phyloP scores from a whole-genome alignment of 2,113 vertebrate species.

The Salvator merianae region DNA sequence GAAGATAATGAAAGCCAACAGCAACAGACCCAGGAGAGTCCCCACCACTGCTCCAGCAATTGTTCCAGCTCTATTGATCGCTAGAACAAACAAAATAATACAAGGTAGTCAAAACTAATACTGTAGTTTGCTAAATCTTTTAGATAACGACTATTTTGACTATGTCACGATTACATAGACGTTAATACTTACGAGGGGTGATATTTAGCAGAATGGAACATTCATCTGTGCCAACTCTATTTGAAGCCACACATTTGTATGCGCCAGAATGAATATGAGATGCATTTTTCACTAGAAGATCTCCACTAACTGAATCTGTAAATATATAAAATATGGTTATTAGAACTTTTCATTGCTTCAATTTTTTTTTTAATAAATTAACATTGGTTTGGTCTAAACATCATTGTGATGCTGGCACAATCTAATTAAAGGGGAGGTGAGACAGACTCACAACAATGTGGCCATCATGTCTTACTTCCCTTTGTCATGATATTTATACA shows the following conservation, averaged over 20 bases:
- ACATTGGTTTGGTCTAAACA: no score
- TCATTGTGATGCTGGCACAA: no score
- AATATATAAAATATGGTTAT: conserved; percentile 18
- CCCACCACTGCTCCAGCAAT: conserved; percentile 84
- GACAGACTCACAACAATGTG: no score
- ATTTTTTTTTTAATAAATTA: background rate
- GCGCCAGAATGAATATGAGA: conserved; percentile 82
- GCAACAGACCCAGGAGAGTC: conserved; percentile 81
- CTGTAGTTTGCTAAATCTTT: background rate
- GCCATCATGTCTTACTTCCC: no score
- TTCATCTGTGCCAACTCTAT: conserved; percentile 86
- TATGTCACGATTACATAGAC: background rate
- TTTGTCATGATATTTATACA: background rate
- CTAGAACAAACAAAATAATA: conserved; percentile 71
- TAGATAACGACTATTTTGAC: background rate
- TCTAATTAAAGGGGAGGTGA: no score
- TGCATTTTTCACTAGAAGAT: conserved; percentile 86
- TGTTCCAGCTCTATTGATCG: conserved; percentile 85
- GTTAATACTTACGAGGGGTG: conserved; percentile 85
- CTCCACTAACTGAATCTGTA: conserved; percentile 81
- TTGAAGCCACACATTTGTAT: conserved; percentile 83
- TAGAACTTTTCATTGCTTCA: background rate
- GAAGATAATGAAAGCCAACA: conserved; percentile 84
- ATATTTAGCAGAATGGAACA: conserved; percentile 83
- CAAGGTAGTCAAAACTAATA: background rate